Percentiles rank a stretch among this genome's conserved stretches.
Evolutionary conservation across 2,113 vertebrate species (phyloP).

Genomic region (Psilopsiagon aurifrons): DNA sequence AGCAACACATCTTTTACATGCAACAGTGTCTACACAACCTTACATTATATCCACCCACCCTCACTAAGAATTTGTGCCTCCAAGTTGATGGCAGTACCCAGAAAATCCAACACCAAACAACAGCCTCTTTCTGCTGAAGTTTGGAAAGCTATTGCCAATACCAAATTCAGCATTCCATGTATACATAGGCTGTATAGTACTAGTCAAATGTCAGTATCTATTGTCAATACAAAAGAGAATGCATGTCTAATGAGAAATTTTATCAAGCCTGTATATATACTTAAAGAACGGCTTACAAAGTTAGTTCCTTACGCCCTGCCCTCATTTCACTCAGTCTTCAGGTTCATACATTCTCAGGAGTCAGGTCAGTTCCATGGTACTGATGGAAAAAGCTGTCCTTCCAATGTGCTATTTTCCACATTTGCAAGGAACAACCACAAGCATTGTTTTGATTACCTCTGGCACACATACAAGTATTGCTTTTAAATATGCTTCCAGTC

Average conservation of each 20-base stretch:
- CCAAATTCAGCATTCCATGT: not conserved
- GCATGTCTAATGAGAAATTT: not conserved
- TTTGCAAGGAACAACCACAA: not conserved
- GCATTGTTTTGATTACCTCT: not conserved
- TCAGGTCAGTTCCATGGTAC: not conserved
- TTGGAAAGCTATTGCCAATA: not conserved
- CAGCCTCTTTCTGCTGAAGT: not conserved
- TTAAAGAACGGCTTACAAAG: not conserved
- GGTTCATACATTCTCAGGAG: not conserved
- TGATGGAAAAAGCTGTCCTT: not conserved
- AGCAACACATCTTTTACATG: not conserved
- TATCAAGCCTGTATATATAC: not conserved
- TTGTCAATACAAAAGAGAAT: not conserved
- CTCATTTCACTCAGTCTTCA: not conserved
- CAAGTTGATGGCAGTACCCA: not conserved
- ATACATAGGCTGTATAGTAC: not conserved
- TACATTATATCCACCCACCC: not conserved
- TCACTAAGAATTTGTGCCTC: not conserved
- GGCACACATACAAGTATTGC: not conserved
- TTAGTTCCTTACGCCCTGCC: not conserved
- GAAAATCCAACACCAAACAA: not conserved
- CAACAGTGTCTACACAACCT: not conserved
- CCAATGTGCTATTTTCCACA: accelerated
- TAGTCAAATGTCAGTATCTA: not conserved
- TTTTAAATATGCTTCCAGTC: not conserved